phyloP scores from a whole-genome alignment of 37 sponge, comb jelly and placozoan species.

The Hexactinellida sp. region DNA sequence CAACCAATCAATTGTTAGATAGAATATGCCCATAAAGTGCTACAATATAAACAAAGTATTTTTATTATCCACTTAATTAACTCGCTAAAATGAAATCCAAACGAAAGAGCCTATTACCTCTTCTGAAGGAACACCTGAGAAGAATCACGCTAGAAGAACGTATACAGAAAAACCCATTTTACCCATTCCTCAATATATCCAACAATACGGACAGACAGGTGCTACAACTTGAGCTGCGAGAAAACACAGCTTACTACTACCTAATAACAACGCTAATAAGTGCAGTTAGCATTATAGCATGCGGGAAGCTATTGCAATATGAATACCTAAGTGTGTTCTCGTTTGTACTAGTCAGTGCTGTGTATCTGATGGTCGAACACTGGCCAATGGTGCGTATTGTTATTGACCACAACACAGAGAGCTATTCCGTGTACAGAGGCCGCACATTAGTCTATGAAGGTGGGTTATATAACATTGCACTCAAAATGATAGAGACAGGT shows the following conservation, averaged over 20 bases:
- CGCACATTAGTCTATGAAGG: background rate
- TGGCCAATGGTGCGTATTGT: slow-evolving; percentile 9
- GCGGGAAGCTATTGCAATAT: background rate
- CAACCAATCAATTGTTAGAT: too few relatives aligned
- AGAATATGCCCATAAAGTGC: too few relatives aligned
- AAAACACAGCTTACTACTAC: background rate
- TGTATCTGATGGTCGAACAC: background rate
- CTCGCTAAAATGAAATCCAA: too few relatives aligned
- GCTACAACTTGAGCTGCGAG: background rate
- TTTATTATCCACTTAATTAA: too few relatives aligned
- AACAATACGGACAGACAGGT: background rate
- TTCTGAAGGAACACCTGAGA: background rate
- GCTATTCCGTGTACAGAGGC: background rate
- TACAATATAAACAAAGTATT: too few relatives aligned
- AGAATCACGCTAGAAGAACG: background rate
- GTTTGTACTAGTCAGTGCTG: background rate
- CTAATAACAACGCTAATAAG: background rate
- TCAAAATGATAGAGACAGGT: background rate
- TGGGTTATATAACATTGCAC: background rate
- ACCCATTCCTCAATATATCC: background rate
- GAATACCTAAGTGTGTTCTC: background rate
- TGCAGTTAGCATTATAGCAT: background rate
- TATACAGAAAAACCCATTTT: background rate
- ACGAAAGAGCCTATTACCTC: background rate
- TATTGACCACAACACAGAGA: background rate